These are phyloP conservation scores for Pitangus sulphuratus DNA, from an alignment of 2,797 vertebrate species.

Conservation along the genomic window DNA sequence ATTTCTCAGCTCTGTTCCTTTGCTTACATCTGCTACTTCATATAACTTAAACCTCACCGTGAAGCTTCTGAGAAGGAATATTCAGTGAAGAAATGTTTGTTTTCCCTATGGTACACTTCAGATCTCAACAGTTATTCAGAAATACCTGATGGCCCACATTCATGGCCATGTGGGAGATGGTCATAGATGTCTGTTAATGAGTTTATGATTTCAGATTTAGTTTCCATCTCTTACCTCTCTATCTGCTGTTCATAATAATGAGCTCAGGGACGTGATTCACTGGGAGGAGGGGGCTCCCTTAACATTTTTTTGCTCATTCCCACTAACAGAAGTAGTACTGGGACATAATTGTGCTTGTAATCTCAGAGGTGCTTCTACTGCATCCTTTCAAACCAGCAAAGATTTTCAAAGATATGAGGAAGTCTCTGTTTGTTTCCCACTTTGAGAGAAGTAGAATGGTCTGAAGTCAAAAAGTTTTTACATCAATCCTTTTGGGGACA, in stretches of 20 bases:
- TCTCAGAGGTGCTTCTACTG: conserved; percentile 38
- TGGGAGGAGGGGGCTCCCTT: conserved; percentile 45
- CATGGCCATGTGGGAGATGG: conserved; percentile 28
- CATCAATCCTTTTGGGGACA: not conserved
- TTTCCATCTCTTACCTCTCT: conserved; percentile 69
- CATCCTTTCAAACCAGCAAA: not conserved
- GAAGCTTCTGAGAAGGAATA: not conserved
- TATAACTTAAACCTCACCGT: not conserved
- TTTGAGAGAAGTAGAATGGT: not conserved
- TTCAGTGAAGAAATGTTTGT: conserved; percentile 23
- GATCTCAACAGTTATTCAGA: conserved; percentile 48
- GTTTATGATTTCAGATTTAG: conserved; percentile 70
- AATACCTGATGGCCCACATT: conserved; percentile 69
- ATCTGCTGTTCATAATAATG: conserved; percentile 67
- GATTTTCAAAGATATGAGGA: conserved; percentile 3
- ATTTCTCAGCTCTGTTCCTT: not conserved
- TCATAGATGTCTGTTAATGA: conserved; percentile 61
- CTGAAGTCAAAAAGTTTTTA: conserved; percentile 46
- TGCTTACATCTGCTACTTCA: not conserved
- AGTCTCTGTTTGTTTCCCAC: not conserved
- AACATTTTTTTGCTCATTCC: conserved; percentile 42
- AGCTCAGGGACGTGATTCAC: conserved; percentile 62
- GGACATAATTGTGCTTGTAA: conserved; percentile 29
- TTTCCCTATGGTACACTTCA: conserved; percentile 28
- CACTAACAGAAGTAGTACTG: conserved; percentile 54